Base-by-base conservation (phyloP, 2,797 vertebrate genomes). In the Agapornis canus region DNA sequence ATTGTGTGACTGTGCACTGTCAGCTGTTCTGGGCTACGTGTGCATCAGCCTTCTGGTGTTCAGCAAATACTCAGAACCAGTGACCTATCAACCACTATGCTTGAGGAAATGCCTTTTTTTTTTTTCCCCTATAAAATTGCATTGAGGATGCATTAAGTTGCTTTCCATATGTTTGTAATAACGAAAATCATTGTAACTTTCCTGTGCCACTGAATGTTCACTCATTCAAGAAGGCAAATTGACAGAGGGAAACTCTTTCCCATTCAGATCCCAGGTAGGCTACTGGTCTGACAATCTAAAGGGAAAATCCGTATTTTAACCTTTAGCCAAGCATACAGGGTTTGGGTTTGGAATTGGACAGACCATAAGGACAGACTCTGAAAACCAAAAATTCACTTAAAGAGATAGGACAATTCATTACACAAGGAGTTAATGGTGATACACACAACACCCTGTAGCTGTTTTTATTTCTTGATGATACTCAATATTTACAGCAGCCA, bases 381-480 rank as follows among this genome's bases (percentile, higher is more conserved):
- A 63, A 85, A 42, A 60, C 6, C 4, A 8, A 88, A 78, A 79
- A 64, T 22, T 26, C 32, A 20, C 11, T 31, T 29, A 45, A 83
- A 78, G 13, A 95, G 83, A 35, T 37, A 82, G 73, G 21, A 23
- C 31, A 59, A 54, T 49, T 89, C 49, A 81, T 86, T 42, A 54
- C 2, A 6, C 18, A 20, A 73, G 39, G n/a, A 80, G 32, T 77
- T 86, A 92, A 76, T 39, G 26, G 42, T 70, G 72, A 49, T 27
- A 39, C 0, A 66, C 6, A 19, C 29, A 1, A 3, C 39, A 76
- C 37, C 51, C 48, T 59, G 35, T 40, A 87, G 71, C 29, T 76
- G 29, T 1, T 90, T 86, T 78, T 65, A 51, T 82, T 82, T 92
- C 43, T 31, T 90, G 70, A 82, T 68, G 48, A 70, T 42, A 70